Evolutionary conservation across 2,888 invertebrate genomes (phyloP).

Genomic region (Agrochola lota): DNA sequence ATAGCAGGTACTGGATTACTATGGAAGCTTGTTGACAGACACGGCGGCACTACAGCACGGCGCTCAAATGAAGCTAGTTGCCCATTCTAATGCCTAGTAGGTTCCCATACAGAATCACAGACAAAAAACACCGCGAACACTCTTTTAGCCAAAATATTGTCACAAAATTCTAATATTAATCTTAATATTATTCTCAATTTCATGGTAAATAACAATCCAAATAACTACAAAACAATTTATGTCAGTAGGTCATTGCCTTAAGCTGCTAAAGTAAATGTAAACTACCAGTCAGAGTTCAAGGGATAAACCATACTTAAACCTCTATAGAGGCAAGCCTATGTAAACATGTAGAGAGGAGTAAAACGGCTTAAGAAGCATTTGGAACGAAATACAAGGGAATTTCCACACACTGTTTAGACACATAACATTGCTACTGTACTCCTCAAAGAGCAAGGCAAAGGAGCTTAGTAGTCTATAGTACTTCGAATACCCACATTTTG

Average conservation of each 20-base stretch:
- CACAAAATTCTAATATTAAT: too few relatives aligned
- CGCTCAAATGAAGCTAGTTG: too few relatives aligned
- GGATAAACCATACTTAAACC: background rate
- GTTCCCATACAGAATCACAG: too few relatives aligned
- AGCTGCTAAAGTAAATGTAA: conserved; percentile 12
- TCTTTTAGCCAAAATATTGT: too few relatives aligned
- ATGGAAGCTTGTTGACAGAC: too few relatives aligned
- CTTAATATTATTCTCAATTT: too few relatives aligned
- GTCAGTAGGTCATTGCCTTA: conserved; percentile 17
- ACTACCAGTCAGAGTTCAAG: conserved; percentile 3
- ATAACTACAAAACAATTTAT: background rate
- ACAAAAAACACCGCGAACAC: too few relatives aligned
- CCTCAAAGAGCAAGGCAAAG: background rate
- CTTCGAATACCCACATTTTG: background rate
- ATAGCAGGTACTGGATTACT: too few relatives aligned
- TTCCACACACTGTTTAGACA: conserved; percentile 14
- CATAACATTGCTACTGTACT: background rate
- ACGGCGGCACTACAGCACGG: too few relatives aligned
- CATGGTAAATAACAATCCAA: background rate
- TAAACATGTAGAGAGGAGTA: conserved; percentile 23
- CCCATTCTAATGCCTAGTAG: too few relatives aligned
- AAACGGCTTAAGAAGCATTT: conserved; percentile 22
- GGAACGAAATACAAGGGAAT: conserved; percentile 25
- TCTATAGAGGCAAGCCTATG: conserved; percentile 15
- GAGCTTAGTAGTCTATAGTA: background rate